Conservation (phyloP, 2,113 vertebrate species). For the Thalassoma bifasciatum region DNA sequence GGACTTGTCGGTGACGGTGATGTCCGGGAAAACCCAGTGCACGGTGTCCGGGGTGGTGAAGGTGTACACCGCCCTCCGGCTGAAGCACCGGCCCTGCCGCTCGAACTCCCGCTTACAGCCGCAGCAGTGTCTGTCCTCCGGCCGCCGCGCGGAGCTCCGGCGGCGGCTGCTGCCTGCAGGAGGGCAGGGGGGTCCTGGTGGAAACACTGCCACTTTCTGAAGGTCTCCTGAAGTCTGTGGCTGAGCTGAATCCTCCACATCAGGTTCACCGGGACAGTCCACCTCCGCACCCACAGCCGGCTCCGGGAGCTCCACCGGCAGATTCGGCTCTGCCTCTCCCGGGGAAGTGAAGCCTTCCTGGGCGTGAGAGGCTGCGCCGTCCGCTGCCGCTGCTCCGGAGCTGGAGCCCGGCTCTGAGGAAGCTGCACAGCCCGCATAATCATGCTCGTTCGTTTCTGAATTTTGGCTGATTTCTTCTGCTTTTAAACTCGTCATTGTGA, state of each 20-base stretch:
- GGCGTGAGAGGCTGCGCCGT: neutral
- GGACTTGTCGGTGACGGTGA: conserved; percentile 45
- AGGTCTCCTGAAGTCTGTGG: neutral
- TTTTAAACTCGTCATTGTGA: conserved; percentile 50
- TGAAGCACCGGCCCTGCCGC: conserved; percentile 72
- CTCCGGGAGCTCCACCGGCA: conserved; percentile 32
- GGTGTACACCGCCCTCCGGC: conserved; percentile 71
- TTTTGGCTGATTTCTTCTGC: neutral
- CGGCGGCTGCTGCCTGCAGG: neutral
- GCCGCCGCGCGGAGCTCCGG: neutral
- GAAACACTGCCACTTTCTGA: neutral
- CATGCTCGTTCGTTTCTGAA: conserved; percentile 63
- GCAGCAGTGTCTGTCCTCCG: conserved; percentile 65
- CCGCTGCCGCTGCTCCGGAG: neutral
- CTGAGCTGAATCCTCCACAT: neutral
- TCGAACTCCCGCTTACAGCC: conserved; percentile 65
- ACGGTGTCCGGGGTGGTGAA: conserved; percentile 72
- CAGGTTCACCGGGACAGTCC: conserved; percentile 43
- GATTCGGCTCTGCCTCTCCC: neutral
- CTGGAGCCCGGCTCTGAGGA: conserved; percentile 9
- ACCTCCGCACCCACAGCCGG: conserved; percentile 64
- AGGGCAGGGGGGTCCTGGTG: fast-evolving
- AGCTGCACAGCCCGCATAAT: conserved; percentile 57
- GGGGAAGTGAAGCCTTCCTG: neutral
- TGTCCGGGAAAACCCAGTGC: conserved; percentile 66